Evolutionary conservation across 1,140 invertebrate species (phyloP), one percentile per base, ranked within the genome.

Genomic region (Sesamia nonagrioides): DNA sequence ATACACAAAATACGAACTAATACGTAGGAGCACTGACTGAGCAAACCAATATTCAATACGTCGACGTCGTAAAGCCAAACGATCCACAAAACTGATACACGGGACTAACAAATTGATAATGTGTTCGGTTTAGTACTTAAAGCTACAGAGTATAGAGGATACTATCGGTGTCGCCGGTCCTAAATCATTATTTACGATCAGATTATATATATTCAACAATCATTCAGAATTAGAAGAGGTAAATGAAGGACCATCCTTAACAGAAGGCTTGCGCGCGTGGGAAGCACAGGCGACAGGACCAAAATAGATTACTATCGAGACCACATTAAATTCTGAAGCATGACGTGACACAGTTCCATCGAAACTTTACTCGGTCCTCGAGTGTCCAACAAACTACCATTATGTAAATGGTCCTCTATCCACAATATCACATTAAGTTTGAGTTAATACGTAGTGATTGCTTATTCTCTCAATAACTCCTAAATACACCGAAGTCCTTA

Each of bases 401-500:
- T 63, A 63, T 63, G 60, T 63, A 63, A 63, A 63, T 40, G 35
- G 40, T 63, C 60, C 35, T 63, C 35, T 63, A 63, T 63, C 60
- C 40, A 63, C 60, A 66, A 66, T 66, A 66, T 66, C 61, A 37
- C 61, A 66, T 66, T 66, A 66, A 21, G 37, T 42, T 66, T 42
- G 61, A 66, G 61, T 66, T 66, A 66, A 18, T 66, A 66, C 61
- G 13, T 5, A 17, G 37, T 66, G 61, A 66, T 18, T 58, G 54
- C 54, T 58, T 66, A 66, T 68, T 68, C 66, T 27, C 42, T 50
- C 66, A 27, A 45, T 69, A 33, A 63, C 42, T 69, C 66, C 66
- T 69, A 69, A 69, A 69, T 48, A 33, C 5, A 69, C 42, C 15
- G 40, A 48, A 48, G 66, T 69, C 13, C 50, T 61, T 42, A 66